phyloP scores from a whole-genome alignment of 64 coral and sea anemone species.

The Anthopleura sola region DNA sequence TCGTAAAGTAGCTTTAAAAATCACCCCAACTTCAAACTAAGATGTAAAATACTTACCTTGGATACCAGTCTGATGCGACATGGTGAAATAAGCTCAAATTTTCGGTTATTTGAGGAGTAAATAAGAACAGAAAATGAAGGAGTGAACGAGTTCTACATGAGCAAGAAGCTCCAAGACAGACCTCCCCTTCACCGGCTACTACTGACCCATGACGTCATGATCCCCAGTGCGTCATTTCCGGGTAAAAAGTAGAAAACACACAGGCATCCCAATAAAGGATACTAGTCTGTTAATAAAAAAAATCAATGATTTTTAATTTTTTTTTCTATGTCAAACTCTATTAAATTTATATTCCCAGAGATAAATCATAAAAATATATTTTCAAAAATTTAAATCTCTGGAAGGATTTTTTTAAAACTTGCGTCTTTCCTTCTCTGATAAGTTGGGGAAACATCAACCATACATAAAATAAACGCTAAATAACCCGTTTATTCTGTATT shows the following conservation, averaged over 20 bases:
- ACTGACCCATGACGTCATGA: constrained; percentile 63
- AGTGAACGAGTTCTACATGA: not conserved
- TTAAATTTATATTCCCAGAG: too few relatives aligned
- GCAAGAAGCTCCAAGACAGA: constrained; percentile 12
- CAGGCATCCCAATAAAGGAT: not conserved
- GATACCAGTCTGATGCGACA: constrained; percentile 95
- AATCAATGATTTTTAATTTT: not conserved
- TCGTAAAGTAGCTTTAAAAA: not conserved
- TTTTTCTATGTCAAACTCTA: not conserved
- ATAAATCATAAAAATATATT: too few relatives aligned
- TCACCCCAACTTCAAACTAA: not conserved
- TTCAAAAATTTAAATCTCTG: too few relatives aligned
- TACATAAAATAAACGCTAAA: too few relatives aligned
- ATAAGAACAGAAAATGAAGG: constrained; percentile 10
- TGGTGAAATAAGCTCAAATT: constrained; percentile 4
- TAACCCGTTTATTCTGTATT: too few relatives aligned
- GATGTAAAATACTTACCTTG: constrained; percentile 54
- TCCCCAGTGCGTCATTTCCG: constrained; percentile 68
- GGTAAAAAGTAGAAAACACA: not conserved
- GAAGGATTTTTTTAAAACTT: too few relatives aligned
- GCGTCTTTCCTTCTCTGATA: too few relatives aligned
- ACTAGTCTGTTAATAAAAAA: not conserved
- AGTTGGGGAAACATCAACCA: too few relatives aligned
- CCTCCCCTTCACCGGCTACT: constrained; percentile 16
- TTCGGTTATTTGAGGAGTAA: not conserved